Evolutionary conservation across 2,797 vertebrate species (phyloP).

Genomic region (Coreius guichenoti): DNA sequence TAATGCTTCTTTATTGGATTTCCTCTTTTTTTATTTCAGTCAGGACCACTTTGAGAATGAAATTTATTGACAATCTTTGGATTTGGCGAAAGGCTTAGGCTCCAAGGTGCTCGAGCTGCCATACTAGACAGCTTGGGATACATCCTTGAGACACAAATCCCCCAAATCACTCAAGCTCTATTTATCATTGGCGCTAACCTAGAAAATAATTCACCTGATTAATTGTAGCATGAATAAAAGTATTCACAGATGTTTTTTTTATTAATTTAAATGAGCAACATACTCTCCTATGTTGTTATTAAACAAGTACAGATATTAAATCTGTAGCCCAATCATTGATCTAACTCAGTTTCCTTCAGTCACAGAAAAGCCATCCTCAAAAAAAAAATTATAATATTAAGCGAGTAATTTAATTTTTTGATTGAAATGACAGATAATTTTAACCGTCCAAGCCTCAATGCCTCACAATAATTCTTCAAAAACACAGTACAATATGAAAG

Average conservation of each 20-base stretch:
- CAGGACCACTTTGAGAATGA: too few species aligned
- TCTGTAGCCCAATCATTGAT: background rate
- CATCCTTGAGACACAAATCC: too few species aligned
- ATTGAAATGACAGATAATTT: constrained; percentile 76
- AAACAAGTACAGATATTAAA: background rate
- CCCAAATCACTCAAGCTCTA: too few species aligned
- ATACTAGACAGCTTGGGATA: too few species aligned
- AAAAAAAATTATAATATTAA: constrained; percentile 70
- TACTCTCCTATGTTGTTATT: background rate
- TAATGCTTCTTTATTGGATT: background rate
- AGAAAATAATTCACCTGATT: constrained; percentile 38
- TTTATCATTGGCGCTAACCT: constrained; percentile 13
- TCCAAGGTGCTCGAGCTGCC: too few species aligned
- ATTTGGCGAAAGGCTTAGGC: too few species aligned
- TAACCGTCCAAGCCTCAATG: constrained; percentile 64
- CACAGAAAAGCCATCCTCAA: constrained; percentile 76
- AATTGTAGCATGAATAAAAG: constrained; percentile 1
- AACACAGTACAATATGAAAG: too few species aligned
- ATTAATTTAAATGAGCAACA: background rate
- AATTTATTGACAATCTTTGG: too few species aligned
- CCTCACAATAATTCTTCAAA: constrained; percentile 72
- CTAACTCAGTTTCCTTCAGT: constrained; percentile 9
- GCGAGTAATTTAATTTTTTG: constrained; percentile 78
- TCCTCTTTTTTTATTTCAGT: constrained; percentile 12
- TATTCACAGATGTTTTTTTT: background rate